Percentiles rank a stretch among this genome's conserved stretches.
Evolutionary conservation across 2,888 invertebrate species (phyloP).

Genomic region (Mylabris sibirica): DNA sequence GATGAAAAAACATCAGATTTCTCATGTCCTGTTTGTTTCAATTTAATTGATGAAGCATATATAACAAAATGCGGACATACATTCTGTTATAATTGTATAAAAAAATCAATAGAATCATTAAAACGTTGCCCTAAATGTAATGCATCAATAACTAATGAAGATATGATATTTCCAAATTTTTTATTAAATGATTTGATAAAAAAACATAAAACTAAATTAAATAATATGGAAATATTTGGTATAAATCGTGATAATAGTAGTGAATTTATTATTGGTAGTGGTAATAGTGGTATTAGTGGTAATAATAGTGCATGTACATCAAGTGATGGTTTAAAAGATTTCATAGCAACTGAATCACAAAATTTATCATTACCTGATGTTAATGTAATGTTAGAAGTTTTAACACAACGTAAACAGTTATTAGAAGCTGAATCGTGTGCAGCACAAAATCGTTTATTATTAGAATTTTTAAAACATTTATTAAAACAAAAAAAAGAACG

Average conservation of each 20-base stretch:
- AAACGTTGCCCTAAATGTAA: constrained; percentile 87
- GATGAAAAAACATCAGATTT: constrained; percentile 74
- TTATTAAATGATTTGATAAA: constrained; percentile 82
- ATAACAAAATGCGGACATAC: constrained; percentile 94
- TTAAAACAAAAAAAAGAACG: constrained; percentile 75
- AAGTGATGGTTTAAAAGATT: constrained; percentile 68
- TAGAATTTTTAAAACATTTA: constrained; percentile 83
- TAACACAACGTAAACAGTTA: constrained; percentile 79
- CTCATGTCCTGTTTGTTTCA: constrained; percentile 86
- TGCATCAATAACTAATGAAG: constrained; percentile 71
- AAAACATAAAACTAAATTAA: constrained; percentile 70
- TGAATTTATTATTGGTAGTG: constrained; percentile 53
- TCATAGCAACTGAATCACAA: constrained; percentile 74
- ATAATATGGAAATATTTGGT: constrained; percentile 61
- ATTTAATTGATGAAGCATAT: constrained; percentile 87
- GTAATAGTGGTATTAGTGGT: not conserved
- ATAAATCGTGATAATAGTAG: constrained; percentile 57
- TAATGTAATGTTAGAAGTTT: constrained; percentile 80
- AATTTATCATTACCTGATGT: constrained; percentile 80
- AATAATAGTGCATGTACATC: constrained; percentile 49
- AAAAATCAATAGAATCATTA: constrained; percentile 69
- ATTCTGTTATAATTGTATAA: constrained; percentile 86
- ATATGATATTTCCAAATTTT: constrained; percentile 86
- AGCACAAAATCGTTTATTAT: constrained; percentile 81
- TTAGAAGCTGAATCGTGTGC: constrained; percentile 82